These are phyloP conservation scores for Psittacus erithacus DNA, from an alignment of 2,113 vertebrate genomes.

Conservation along the genomic window DNA sequence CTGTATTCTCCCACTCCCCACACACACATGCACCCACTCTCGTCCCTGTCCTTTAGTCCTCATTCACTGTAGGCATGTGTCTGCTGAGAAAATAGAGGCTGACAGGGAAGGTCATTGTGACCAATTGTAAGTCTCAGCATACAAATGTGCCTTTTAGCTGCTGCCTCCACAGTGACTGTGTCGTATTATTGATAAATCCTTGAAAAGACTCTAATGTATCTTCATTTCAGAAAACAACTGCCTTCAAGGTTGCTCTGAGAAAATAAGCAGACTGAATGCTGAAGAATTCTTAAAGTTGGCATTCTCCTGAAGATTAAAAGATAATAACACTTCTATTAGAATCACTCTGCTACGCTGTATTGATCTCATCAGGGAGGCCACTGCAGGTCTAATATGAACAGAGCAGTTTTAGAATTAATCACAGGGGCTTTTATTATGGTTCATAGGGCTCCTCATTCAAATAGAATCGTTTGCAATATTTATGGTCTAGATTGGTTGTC, in stretches of 20 bases:
- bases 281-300: slow-evolving; percentile 74
- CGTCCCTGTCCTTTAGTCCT: slow-evolving; percentile 57
- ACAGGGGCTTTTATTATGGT: slow-evolving; percentile 80
- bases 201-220: slow-evolving; percentile 77
- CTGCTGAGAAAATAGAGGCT: slow-evolving; percentile 69
- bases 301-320: slow-evolving; percentile 84
- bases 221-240: slow-evolving; percentile 80
- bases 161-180: slow-evolving; percentile 58
- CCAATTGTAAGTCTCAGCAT: slow-evolving; percentile 67
- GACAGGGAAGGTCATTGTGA: slow-evolving; percentile 80
- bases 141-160: slow-evolving; percentile 76
- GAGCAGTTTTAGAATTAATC: slow-evolving; percentile 82
- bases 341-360: slow-evolving; percentile 81
- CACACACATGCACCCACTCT: not conserved
- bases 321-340: slow-evolving; percentile 85
- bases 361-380: slow-evolving; percentile 86
- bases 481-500: slow-evolving; percentile 75
- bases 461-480: slow-evolving; percentile 82
- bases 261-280: slow-evolving; percentile 67
- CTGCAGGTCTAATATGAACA: slow-evolving; percentile 82
- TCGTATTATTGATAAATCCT: slow-evolving; percentile 80
- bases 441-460: slow-evolving; percentile 79
- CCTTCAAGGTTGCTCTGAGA: slow-evolving; percentile 76
- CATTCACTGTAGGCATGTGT: slow-evolving; percentile 67
- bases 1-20: not conserved